Evolutionary conservation across 1,140 invertebrate genomes (phyloP).

Genomic region (Meteorus sp.): DNA sequence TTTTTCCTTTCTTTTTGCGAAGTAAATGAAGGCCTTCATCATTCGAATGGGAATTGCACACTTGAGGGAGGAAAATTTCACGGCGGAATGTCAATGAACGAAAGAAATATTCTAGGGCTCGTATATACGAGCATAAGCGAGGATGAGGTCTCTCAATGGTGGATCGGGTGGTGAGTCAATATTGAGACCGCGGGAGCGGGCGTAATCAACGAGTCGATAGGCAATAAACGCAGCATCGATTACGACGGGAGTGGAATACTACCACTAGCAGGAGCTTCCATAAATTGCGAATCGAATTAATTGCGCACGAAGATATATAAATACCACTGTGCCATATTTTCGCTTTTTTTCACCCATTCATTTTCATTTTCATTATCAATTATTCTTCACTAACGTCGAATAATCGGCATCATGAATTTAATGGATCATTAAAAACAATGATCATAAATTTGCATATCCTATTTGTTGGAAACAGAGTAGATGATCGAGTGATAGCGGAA

Average conservation of each 20-base stretch:
- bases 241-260: conserved; percentile 21
- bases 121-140: neutral
- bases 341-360: conserved; percentile 3
- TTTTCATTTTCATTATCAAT: conserved; percentile 10
- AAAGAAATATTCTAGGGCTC: conserved; percentile 13
- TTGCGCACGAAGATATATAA: conserved; percentile 14
- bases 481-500: too few relatives aligned
- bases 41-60: neutral
- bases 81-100: conserved; percentile 11
- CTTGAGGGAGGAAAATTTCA: neutral
- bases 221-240: conserved; percentile 32
- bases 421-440: neutral
- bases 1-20: too few relatives aligned
- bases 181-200: conserved; percentile 16
- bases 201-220: conserved; percentile 32
- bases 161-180: conserved; percentile 25
- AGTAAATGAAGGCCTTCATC: too few relatives aligned
- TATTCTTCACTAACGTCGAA: neutral
- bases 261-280: conserved; percentile 23
- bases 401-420: too few relatives aligned
- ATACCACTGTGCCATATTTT: conserved; percentile 16
- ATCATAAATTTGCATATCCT: neutral
- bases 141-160: conserved; percentile 2
- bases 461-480: too few relatives aligned
- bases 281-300: conserved; percentile 29